phyloP scores from a whole-genome alignment of 2,113 vertebrate genomes.

The Ailurus styani region DNA sequence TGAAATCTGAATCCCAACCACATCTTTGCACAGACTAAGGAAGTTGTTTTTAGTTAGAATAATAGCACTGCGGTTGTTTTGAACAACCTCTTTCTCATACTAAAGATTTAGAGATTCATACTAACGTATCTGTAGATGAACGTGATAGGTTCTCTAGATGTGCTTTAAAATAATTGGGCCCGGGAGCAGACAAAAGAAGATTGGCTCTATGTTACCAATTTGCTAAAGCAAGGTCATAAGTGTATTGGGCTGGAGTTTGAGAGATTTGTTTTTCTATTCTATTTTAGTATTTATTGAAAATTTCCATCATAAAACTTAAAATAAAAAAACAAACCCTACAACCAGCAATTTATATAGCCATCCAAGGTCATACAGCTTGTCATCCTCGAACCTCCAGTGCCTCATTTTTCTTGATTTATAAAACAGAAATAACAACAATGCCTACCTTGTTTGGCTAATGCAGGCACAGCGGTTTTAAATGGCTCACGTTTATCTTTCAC shows the following conservation, averaged over 20 bases:
- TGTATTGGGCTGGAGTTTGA: not conserved
- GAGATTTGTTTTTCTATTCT: not conserved
- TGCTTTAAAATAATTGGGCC: not conserved
- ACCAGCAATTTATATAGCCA: not conserved
- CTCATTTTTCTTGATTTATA: not conserved
- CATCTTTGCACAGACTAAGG: not conserved
- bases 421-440: not conserved
- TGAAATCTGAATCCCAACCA: no score
- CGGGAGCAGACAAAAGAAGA: not conserved
- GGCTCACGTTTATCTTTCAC: not conserved
- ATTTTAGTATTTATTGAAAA: not conserved
- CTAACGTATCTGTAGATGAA: not conserved
- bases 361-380: not conserved
- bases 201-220: not conserved
- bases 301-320: not conserved
- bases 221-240: not conserved
- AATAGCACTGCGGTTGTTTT: not conserved
- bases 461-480: not conserved
- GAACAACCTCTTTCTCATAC: not conserved
- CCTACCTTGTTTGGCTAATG: not conserved
- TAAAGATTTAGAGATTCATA: not conserved
- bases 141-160: not conserved
- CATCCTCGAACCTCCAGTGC: fast-evolving
- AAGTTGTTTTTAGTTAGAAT: not conserved
- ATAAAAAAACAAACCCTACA: not conserved